Evolutionary conservation across 2,797 vertebrate species (phyloP).

Genomic region (Pseudochirops cupreus): DNA sequence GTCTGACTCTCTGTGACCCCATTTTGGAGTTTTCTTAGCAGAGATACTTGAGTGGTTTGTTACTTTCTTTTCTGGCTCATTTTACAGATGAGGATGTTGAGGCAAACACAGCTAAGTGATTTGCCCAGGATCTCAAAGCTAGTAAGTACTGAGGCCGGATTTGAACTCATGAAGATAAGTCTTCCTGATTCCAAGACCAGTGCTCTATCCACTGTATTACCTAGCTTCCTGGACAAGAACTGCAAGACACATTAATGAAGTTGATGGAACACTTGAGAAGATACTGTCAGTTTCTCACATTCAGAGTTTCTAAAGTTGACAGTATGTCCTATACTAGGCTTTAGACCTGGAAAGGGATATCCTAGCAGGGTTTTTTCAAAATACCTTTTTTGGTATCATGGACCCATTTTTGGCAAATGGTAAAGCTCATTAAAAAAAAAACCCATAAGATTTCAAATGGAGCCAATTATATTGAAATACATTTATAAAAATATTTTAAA

Average conservation of each 20-base stretch:
- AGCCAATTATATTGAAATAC: neutral
- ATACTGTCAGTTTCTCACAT: constrained; percentile 30
- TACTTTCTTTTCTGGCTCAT: neutral
- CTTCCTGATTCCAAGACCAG: neutral
- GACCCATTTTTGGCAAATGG: neutral
- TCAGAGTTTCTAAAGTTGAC: neutral
- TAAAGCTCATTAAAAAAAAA: neutral
- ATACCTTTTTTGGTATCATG: too few relatives aligned
- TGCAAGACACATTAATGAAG: constrained; percentile 16
- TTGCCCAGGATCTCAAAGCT: neutral
- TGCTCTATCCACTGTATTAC: neutral
- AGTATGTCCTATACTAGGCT: too few relatives aligned
- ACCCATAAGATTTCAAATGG: neutral
- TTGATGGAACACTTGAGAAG: constrained; percentile 30
- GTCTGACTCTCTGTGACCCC: neutral
- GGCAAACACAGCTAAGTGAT: neutral
- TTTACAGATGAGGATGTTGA: neutral
- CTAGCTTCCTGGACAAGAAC: neutral
- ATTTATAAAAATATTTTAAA: neutral
- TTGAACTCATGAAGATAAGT: neutral
- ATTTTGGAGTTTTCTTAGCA: neutral
- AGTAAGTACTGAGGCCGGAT: neutral
- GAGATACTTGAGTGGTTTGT: neutral
- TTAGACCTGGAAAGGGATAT: too few relatives aligned
- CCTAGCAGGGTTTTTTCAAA: too few relatives aligned